Evolutionary conservation across 1,140 invertebrate species (phyloP).

Genomic region (Saccostrea echinata): DNA sequence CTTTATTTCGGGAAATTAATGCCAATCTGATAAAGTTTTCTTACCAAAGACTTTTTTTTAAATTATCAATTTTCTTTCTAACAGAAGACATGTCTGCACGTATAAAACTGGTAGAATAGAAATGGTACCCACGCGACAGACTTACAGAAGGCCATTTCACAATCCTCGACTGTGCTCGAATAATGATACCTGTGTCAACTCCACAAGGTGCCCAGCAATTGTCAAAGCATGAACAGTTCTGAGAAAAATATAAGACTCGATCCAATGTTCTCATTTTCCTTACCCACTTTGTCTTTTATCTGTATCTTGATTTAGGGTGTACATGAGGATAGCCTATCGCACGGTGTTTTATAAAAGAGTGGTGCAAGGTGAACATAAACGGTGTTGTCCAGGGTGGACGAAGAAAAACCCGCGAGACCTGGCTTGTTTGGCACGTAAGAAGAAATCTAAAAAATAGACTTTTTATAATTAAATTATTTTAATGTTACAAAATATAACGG

Average conservation of each 20-base stretch:
- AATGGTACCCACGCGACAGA: background rate
- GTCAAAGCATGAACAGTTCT: background rate
- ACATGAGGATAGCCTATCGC: conserved; percentile 11
- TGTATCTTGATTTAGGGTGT: conserved; percentile 21
- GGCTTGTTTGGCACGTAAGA: conserved; percentile 39
- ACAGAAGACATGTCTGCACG: background rate
- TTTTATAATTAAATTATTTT: too few relatives aligned
- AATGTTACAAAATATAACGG: too few relatives aligned
- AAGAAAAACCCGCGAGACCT: conserved; percentile 15
- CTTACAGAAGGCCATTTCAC: conserved; percentile 4
- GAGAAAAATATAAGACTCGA: background rate
- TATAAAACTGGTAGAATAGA: background rate
- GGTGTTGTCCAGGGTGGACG: conserved; percentile 46
- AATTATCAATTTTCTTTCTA: background rate
- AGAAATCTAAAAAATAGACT: background rate
- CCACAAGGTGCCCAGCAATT: background rate
- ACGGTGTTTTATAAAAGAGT: conserved; percentile 43
- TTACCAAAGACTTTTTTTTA: too few relatives aligned
- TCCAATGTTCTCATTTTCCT: too few relatives aligned
- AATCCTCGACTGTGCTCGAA: background rate
- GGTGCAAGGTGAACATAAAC: conserved; percentile 16
- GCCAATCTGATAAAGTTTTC: too few relatives aligned
- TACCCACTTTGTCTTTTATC: background rate
- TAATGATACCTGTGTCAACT: background rate
- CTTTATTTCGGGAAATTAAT: too few relatives aligned